Evolutionary conservation across 2,888 invertebrate genomes (phyloP).

Genomic region (Helobdella robusta): DNA sequence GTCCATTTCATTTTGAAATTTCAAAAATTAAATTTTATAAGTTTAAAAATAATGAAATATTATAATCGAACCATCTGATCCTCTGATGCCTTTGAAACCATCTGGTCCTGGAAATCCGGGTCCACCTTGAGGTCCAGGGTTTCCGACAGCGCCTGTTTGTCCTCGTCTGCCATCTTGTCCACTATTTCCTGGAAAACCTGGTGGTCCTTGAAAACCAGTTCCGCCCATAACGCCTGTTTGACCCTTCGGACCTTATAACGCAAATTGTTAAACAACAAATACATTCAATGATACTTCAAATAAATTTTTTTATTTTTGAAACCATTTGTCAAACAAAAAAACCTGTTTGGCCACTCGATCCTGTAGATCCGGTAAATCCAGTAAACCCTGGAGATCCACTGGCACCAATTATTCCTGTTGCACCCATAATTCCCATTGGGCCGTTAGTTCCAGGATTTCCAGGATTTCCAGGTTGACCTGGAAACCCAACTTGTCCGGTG

Average conservation of each 20-base stretch:
- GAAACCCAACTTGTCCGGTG: too few species aligned
- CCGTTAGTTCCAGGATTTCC: background rate
- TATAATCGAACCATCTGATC: background rate
- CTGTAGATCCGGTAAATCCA: slow-evolving; percentile 11
- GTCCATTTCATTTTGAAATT: too few species aligned
- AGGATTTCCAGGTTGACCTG: too few species aligned
- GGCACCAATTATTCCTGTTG: background rate
- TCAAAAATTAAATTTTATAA: too few species aligned
- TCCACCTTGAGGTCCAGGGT: background rate
- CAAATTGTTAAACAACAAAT: too few species aligned
- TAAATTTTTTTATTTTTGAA: too few species aligned
- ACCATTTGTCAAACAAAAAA: too few species aligned
- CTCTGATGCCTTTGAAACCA: background rate
- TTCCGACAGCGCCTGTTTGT: slow-evolving; percentile 10
- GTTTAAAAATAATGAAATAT: too few species aligned
- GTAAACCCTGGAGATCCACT: slow-evolving; percentile 9
- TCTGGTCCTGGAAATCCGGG: slow-evolving; percentile 3
- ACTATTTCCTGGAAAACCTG: slow-evolving; percentile 9
- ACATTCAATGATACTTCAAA: too few species aligned
- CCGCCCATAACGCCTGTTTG: too few species aligned
- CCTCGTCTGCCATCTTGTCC: slow-evolving; percentile 26
- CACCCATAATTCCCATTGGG: slow-evolving; percentile 11
- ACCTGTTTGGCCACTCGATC: too few species aligned
- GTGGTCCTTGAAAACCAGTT: slow-evolving; percentile 14
- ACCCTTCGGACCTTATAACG: too few species aligned